phyloP scores from a whole-genome alignment of 2,797 vertebrate genomes.

The Hafferia zeledoni region DNA sequence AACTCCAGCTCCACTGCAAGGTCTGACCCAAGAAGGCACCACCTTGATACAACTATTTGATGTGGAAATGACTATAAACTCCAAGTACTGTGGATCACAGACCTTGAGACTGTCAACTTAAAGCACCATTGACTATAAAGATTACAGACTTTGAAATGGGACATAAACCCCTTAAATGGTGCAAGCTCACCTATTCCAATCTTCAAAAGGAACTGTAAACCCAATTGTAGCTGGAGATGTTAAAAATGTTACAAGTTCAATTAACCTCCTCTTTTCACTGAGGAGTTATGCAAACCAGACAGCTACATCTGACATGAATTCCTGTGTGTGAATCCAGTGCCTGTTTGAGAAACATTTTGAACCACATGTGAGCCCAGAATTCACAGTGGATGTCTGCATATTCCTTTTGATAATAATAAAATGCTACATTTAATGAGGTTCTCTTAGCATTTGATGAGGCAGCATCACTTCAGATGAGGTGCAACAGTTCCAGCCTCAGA shows the following conservation, averaged over 20 bases:
- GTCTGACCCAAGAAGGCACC: background rate
- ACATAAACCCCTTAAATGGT: background rate
- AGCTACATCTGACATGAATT: background rate
- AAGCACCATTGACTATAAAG: background rate
- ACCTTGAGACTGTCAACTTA: background rate
- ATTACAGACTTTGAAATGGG: background rate
- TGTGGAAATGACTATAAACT: accelerated
- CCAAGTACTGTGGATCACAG: background rate
- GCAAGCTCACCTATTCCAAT: background rate
- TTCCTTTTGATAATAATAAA: background rate
- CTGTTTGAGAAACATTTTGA: background rate
- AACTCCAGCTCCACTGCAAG: background rate
- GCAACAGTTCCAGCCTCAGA: background rate
- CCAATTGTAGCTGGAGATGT: background rate
- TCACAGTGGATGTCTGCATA: background rate
- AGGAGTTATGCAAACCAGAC: background rate
- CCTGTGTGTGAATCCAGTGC: background rate
- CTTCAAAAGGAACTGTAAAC: background rate
- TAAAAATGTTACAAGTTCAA: background rate
- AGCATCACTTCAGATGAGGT: background rate
- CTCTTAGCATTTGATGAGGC: background rate
- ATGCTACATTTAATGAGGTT: background rate
- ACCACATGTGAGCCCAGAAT: background rate
- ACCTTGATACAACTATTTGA: background rate
- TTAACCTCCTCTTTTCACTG: background rate